Conservation (phyloP, 2,797 vertebrate species). For the Mastacembelus armatus region DNA sequence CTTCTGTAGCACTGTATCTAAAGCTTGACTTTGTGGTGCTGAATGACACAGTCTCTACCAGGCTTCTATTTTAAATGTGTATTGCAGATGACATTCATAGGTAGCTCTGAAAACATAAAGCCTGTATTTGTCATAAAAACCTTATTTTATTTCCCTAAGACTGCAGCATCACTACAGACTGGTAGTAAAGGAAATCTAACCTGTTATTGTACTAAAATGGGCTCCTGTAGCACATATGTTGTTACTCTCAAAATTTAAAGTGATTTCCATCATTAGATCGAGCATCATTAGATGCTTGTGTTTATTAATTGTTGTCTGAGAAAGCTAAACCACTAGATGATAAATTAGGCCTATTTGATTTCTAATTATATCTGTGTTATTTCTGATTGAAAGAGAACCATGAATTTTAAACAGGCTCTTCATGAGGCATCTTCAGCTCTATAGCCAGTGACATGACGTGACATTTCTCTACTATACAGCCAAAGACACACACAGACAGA, state of each 20-base stretch:
- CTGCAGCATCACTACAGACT: neutral
- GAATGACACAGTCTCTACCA: slow-evolving; percentile 7
- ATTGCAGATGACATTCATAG: slow-evolving; percentile 31
- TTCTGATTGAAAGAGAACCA: slow-evolving; percentile 27
- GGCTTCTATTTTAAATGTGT: slow-evolving; percentile 16
- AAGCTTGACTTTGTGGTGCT: slow-evolving; percentile 2
- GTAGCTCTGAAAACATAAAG: slow-evolving; percentile 11
- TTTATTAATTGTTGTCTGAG: slow-evolving; percentile 19
- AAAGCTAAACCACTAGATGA: slow-evolving; percentile 11
- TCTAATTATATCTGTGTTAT: slow-evolving; percentile 25
- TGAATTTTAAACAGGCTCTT: slow-evolving; percentile 29
- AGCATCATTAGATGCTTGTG: neutral
- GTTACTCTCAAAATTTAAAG: slow-evolving; percentile 17
- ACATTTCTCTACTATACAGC: slow-evolving; percentile 17
- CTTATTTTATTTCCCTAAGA: neutral
- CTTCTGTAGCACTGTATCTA: neutral
- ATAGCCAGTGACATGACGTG: slow-evolving; percentile 1
- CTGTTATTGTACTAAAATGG: neutral
- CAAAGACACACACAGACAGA: slow-evolving; percentile 13
- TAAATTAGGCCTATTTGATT: slow-evolving; percentile 29
- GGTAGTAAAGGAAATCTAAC: neutral
- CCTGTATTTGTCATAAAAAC: slow-evolving; percentile 9
- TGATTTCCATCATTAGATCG: slow-evolving; percentile 18
- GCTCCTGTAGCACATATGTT: neutral
- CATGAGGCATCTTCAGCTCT: slow-evolving; percentile 19